These are phyloP conservation scores for Orius laevigatus DNA, from an alignment of 1,140 invertebrate genomes.

Conservation along the genomic window DNA sequence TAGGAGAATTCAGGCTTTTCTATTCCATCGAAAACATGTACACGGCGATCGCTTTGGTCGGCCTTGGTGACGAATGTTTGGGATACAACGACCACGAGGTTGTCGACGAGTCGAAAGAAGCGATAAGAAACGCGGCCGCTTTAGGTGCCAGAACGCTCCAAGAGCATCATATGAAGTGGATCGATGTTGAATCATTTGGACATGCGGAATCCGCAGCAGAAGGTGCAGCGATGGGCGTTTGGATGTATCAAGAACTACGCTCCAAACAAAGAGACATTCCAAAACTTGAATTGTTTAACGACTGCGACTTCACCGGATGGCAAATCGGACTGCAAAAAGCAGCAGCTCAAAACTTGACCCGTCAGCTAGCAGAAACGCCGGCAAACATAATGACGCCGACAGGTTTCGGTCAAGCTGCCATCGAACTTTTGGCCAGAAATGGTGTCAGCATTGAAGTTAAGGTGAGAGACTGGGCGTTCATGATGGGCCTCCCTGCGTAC, in stretches of 20 bases:
- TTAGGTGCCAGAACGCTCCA: constrained; percentile 40
- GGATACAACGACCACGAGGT: constrained; percentile 44
- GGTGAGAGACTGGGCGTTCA: constrained; percentile 32
- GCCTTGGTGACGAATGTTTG: constrained; percentile 43
- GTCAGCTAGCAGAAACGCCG: constrained; percentile 41
- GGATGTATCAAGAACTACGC: constrained; percentile 40
- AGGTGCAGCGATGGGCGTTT: constrained; percentile 43
- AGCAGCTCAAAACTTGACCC: constrained; percentile 41
- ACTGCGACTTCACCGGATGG: constrained; percentile 33
- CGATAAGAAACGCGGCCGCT: constrained; percentile 42
- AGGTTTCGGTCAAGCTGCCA: constrained; percentile 34
- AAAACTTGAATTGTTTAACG: constrained; percentile 18
- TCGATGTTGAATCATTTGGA: constrained; percentile 45
- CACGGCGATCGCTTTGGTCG: constrained; percentile 45
- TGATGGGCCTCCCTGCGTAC: constrained; percentile 38
- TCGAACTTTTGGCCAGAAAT: constrained; percentile 28
- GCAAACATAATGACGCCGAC: constrained; percentile 45
- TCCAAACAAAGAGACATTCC: constrained; percentile 21
- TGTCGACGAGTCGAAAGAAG: constrained; percentile 48
- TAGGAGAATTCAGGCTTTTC: constrained; percentile 39
- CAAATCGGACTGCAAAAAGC: constrained; percentile 35
- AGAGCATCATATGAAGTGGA: constrained; percentile 19
- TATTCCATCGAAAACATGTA: constrained; percentile 42
- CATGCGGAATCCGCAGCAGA: constrained; percentile 60
- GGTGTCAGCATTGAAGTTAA: constrained; percentile 29